Evolutionary conservation across 1,140 invertebrate genomes (phyloP).

Genomic region (Phocides pigmalion): DNA sequence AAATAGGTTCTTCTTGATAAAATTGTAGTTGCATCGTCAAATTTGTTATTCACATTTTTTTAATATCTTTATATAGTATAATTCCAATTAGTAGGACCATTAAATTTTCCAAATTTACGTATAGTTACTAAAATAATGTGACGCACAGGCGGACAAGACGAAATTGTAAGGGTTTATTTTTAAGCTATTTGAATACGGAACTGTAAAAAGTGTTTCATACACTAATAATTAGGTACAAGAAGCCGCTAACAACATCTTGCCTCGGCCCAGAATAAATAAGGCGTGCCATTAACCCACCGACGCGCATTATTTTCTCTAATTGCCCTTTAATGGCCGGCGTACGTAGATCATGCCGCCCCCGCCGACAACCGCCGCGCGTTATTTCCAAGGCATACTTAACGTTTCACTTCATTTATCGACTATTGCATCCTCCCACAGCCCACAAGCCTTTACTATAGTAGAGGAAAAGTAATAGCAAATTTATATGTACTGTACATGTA

Average conservation of each 20-base stretch:
- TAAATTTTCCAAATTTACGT: too few species aligned
- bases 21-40: too few species aligned
- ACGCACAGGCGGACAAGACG: too few species aligned
- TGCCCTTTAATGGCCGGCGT: constrained; percentile 23
- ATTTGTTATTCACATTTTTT: too few species aligned
- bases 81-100: too few species aligned
- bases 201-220: background rate
- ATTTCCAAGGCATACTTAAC: constrained; percentile 12
- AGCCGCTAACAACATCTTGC: background rate
- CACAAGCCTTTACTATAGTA: too few species aligned
- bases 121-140: too few species aligned
- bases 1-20: too few species aligned
- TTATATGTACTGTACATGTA: too few species aligned
- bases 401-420: constrained; percentile 6
- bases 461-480: too few species aligned
- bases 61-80: too few species aligned
- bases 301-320: constrained; percentile 27
- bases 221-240: background rate
- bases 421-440: background rate
- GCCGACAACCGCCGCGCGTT: constrained; percentile 4
- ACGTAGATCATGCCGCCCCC: constrained; percentile 12
- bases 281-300: constrained; percentile 9
- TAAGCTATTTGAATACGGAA: background rate
- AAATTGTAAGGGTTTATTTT: too few species aligned
- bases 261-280: constrained; percentile 8